Conservation (phyloP, 2,113 vertebrate genomes). For the Erythrocercus mccallii region DNA sequence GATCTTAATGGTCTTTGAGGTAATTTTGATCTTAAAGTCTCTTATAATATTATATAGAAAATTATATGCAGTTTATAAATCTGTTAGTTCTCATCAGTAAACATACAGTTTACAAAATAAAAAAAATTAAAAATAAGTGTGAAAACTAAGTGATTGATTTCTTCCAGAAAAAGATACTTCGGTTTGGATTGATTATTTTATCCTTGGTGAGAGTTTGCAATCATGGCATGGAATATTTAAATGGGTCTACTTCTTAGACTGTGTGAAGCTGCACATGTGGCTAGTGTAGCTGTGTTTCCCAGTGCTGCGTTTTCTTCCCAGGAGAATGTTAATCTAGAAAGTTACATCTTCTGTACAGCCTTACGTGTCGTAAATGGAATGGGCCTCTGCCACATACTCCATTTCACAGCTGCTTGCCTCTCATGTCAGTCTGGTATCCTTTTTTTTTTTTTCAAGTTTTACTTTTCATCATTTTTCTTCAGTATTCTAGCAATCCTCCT, state of each 20-base stretch:
- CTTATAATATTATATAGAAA: neutral
- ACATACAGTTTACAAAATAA: neutral
- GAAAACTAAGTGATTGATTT: neutral
- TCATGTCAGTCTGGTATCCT: neutral
- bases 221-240: neutral
- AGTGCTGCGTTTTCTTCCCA: neutral
- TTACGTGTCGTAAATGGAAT: accelerated
- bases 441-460: neutral
- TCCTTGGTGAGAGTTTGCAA: neutral
- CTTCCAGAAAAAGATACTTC: neutral
- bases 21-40: neutral
- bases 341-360: neutral
- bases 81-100: neutral
- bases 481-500: neutral
- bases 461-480: neutral
- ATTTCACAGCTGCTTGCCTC: accelerated
- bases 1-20: accelerated
- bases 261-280: neutral
- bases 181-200: neutral
- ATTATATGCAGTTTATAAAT: neutral
- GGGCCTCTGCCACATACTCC: accelerated
- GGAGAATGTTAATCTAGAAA: neutral
- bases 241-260: neutral
- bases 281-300: neutral
- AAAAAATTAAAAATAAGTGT: neutral